Base-by-base conservation (phyloP, 2,797 vertebrate species). In the Cheirogaleus major region DNA sequence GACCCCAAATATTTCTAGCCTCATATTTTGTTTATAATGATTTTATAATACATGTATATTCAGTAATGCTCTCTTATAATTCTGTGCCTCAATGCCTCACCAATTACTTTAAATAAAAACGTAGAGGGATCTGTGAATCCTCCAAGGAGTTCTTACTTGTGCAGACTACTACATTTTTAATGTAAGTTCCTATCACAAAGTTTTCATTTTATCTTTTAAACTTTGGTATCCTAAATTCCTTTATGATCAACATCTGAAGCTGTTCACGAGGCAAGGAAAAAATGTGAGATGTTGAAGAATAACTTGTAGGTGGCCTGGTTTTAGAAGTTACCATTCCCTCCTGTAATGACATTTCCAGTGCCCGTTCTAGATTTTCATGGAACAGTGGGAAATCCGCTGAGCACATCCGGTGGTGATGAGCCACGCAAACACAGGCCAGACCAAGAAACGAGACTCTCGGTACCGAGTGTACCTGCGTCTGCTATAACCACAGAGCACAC, bases 11-110 rank as follows among this genome's bases (percentile, higher is more conserved):
- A 96, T 52, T 84, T 76, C 87, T 78, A 96, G 55, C 45, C 95
- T 88, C 43, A 38, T 80, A 85, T 78, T 96, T 94, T 78, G 32
- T 84, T 95, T 93, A 89, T 59, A 78, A 63, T 72, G 84, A 85
- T 35, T 95, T 92, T 89, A 43, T 30, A 90, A 84, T 72, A 70
- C 25, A 27, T 23, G 30, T 84, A 82, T 43, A 82, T 43, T 94
- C 55, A 80, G 67, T 65, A 85, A 57, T 80, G 91, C 55, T 86
- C 30, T 87, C 41, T 75, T 57, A 23, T 83, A 89, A 95, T 84
- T 80, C 57, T 90, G 22, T 32, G 69, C 10, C 11, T 25, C 35
- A 59, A 61, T 20, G 72, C 45, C 48, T 95, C 32, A 45, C 45
- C 48, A 22, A 43, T 30, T 59, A 57, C 75, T 89, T 63, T 30